phyloP scores from a whole-genome alignment of 2,888 invertebrate species.

The Dolichopus griseipennis region DNA sequence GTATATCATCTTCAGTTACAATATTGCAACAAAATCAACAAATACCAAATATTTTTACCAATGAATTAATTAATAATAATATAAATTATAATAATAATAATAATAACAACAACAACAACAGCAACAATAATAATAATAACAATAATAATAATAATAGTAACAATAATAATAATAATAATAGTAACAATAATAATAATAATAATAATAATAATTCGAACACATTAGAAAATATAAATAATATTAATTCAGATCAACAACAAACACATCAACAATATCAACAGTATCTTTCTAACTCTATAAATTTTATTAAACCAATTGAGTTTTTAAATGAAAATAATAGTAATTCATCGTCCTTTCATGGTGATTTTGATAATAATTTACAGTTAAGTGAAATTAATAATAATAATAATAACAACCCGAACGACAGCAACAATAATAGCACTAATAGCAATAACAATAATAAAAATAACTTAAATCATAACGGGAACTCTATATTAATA shows the following conservation, averaged over 20 bases:
- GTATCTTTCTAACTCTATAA: constrained; percentile 2
- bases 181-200: constrained; percentile 20
- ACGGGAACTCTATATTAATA: too few relatives aligned
- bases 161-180: constrained; percentile 11
- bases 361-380: background rate
- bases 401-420: background rate
- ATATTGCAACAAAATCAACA: background rate
- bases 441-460: background rate
- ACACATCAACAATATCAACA: constrained; percentile 10
- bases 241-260: constrained; percentile 7
- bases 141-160: constrained; percentile 13
- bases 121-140: constrained; percentile 20
- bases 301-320: constrained; percentile 9
- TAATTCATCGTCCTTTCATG: constrained; percentile 9
- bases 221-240: background rate
- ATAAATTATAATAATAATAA: constrained; percentile 19
- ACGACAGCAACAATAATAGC: background rate
- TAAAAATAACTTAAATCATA: background rate
- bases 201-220: constrained; percentile 18
- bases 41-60: background rate
- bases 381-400: background rate
- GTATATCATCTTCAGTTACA: background rate
- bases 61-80: constrained; percentile 16
- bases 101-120: too few relatives aligned
- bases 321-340: constrained; percentile 12